These are phyloP conservation scores for Triplophysa rosa DNA, from an alignment of 2,113 vertebrate species.

Conservation along the genomic window DNA sequence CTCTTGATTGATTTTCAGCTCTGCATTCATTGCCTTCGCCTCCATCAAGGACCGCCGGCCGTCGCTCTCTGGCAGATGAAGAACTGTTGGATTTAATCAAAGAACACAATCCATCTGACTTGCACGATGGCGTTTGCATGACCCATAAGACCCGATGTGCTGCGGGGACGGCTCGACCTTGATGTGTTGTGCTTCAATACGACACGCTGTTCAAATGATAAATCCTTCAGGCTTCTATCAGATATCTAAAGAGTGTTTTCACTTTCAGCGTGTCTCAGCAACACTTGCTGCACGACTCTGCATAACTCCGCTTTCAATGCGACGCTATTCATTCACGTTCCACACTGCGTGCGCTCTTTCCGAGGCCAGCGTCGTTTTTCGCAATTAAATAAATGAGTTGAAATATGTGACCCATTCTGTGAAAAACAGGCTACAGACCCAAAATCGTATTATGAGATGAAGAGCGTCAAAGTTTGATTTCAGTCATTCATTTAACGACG, in stretches of 20 bases:
- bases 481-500: no score
- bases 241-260: neutral
- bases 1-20: conserved; percentile 40
- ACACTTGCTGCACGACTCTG: neutral
- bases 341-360: no score
- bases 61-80: neutral
- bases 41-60: conserved; percentile 15
- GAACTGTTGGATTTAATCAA: conserved; percentile 30
- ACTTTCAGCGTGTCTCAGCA: neutral
- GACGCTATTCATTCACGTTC: neutral
- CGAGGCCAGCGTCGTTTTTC: no score
- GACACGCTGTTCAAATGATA: neutral
- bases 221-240: conserved; percentile 1
- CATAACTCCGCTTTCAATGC: no score
- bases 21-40: conserved; percentile 20
- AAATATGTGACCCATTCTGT: no score
- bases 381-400: no score
- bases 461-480: no score
- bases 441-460: no score
- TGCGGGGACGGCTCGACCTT: conserved; percentile 6
- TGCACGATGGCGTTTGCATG: conserved; percentile 8
- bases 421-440: no score
- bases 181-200: conserved; percentile 11
- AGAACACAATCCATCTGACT: neutral
- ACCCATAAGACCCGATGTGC: conserved; percentile 19